Conservation (phyloP, 2,113 vertebrate genomes). For the Brachypteracias leptosomus region DNA sequence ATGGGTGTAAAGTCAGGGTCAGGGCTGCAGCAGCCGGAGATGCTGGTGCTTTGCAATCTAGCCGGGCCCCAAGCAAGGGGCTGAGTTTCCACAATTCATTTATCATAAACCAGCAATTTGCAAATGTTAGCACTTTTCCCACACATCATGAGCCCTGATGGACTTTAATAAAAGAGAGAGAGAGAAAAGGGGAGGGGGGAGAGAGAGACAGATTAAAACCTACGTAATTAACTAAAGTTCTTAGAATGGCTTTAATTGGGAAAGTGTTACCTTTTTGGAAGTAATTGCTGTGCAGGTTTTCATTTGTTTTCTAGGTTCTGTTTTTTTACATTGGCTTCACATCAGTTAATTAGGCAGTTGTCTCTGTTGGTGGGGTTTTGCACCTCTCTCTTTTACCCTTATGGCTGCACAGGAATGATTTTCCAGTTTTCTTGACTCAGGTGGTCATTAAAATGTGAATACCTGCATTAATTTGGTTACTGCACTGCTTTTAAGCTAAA, state of each 20-base stretch:
- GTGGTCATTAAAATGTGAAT: constrained; percentile 53
- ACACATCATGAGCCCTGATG: constrained; percentile 71
- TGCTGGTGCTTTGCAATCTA: constrained; percentile 65
- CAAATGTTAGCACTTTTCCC: constrained; percentile 78
- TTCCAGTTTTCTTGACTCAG: constrained; percentile 39
- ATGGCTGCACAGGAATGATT: constrained; percentile 21
- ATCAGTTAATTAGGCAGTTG: constrained; percentile 65
- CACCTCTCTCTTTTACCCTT: constrained; percentile 33
- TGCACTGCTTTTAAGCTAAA: constrained; percentile 2
- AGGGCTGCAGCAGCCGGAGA: constrained; percentile 69
- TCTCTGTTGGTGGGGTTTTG: constrained; percentile 37
- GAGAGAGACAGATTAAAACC: constrained; percentile 5
- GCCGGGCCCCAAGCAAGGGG: constrained; percentile 66
- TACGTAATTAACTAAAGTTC: constrained; percentile 65
- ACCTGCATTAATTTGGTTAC: constrained; percentile 22
- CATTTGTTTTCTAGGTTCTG: constrained; percentile 35
- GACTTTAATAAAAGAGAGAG: constrained; percentile 67
- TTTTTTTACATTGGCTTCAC: constrained; percentile 13
- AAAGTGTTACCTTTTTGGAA: constrained; percentile 59
- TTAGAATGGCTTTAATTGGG: constrained; percentile 65
- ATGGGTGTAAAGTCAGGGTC: constrained; percentile 74
- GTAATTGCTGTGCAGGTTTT: constrained; percentile 57
- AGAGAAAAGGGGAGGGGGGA: too few relatives aligned
- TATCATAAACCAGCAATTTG: constrained; percentile 77
- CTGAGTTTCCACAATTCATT: constrained; percentile 76